Conservation (phyloP, 2,888 invertebrate genomes). For the Cantharis nigra region DNA sequence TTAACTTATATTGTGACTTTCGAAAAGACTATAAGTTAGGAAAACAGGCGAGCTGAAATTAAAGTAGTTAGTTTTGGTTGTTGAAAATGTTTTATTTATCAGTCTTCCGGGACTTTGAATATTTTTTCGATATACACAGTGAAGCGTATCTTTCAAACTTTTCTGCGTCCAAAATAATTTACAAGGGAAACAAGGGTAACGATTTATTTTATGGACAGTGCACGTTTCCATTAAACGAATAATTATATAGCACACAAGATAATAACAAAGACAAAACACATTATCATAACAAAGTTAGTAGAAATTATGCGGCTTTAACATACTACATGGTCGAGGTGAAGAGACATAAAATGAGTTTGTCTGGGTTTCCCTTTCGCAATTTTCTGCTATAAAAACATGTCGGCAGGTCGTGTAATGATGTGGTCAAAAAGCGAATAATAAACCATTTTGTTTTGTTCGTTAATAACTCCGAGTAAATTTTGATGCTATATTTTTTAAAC, state of each 20-base stretch:
- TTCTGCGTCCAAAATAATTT: background rate
- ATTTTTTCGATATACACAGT: background rate
- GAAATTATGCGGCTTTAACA: slow-evolving; percentile 13
- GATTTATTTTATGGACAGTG: slow-evolving; percentile 9
- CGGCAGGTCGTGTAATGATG: slow-evolving; percentile 15
- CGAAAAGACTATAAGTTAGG: background rate
- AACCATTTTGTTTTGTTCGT: background rate
- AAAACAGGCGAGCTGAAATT: background rate
- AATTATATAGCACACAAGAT: slow-evolving; percentile 2
- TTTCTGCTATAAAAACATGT: slow-evolving; percentile 14
- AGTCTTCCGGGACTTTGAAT: background rate
- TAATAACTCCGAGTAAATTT: background rate
- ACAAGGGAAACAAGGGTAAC: background rate
- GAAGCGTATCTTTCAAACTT: background rate
- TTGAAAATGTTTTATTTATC: background rate
- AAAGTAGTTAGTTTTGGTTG: background rate
- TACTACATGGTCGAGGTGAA: slow-evolving; percentile 4
- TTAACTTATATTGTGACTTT: background rate
- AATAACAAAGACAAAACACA: slow-evolving; percentile 20
- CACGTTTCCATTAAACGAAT: slow-evolving; percentile 13
- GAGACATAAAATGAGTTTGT: slow-evolving; percentile 12
- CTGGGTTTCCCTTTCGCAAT: background rate
- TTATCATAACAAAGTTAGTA: slow-evolving; percentile 22
- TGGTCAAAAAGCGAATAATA: slow-evolving; percentile 12
- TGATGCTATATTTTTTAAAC: background rate